Base-by-base conservation (phyloP, 2,797 vertebrate genomes). In the Manis pentadactyla region DNA sequence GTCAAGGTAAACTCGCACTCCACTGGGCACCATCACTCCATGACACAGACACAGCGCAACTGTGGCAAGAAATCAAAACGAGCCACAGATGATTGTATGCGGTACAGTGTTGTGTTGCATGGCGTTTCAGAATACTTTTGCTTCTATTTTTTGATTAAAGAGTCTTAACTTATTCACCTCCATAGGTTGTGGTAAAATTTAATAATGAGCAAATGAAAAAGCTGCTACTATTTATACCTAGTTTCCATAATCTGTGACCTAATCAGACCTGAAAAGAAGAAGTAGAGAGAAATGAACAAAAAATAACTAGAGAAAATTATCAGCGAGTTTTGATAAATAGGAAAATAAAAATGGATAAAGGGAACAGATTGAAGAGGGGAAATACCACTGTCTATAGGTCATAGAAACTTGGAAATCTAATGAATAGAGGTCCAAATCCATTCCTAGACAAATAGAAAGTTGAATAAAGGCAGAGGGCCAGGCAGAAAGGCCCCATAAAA, bases 81-180 rank as follows among this genome's bases (percentile, higher is more conserved):
- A 74, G 49, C 23, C 29, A 5, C 2, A 4, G 13, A 0, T 10
- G 74, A 18, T 29, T 23, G 25, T 49, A 3, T 11, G 11, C 5
- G 11, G 10, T 2, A 0, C 1, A 0, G 18, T 1, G 0, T 31
- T 74, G 27, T 19, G 11, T n/a, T 31, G 2, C 7, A 0, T 2
- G 37, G 2, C 3, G 0, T 73, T 42, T 69, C 79, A 31, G 57
- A n/a, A 4, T 0, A 5, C n/a, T 23, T 23, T 53, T 34, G 3
- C 17, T 37, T 0, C 1, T 34, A 1, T 29, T 42, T 12, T 31
- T 42, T 13, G 3, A 42, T 46, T 37, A 64, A 87, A 64, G 6
- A 14, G 7, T 31, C 46, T 39, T 27, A 18, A 7, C 29, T 73
- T 57, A 27, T 23, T 39, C 17, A 27, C 19, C 53, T 93, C 39